Conservation (phyloP, 2,888 invertebrate species). For the Harmothoe impar region DNA sequence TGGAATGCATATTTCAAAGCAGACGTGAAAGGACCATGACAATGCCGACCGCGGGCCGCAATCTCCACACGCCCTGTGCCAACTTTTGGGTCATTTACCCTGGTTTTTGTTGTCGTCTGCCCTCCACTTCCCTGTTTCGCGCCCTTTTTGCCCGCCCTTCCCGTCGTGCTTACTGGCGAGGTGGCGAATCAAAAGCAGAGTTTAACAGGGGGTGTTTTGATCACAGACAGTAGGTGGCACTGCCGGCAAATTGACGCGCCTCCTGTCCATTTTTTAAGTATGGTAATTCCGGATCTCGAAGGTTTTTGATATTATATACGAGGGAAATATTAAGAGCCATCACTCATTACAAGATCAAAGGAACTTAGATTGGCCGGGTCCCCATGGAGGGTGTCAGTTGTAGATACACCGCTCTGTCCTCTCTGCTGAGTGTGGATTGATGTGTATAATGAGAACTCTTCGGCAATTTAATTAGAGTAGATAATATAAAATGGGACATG, state of each 20-base stretch:
- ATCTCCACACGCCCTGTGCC: not conserved
- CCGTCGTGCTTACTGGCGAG: not conserved
- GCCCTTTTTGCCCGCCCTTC: conserved; percentile 14
- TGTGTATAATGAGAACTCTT: not conserved
- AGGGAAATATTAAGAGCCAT: not conserved
- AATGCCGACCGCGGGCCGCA: conserved; percentile 1
- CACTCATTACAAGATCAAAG: conserved; percentile 37
- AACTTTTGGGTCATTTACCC: conserved; percentile 40
- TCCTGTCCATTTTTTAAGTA: not conserved
- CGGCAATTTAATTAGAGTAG: conserved; percentile 15
- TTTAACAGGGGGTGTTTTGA: not conserved
- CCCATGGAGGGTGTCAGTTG: not conserved
- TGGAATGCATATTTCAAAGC: conserved; percentile 53
- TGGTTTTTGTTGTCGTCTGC: not conserved
- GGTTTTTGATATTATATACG: not conserved
- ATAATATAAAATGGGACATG: too few species aligned
- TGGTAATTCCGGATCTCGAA: conserved; percentile 14
- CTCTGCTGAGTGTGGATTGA: not conserved
- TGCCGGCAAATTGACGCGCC: conserved; percentile 3
- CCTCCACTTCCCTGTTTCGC: not conserved
- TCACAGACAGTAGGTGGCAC: conserved; percentile 3
- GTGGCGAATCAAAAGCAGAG: conserved; percentile 18
- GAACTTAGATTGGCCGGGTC: not conserved
- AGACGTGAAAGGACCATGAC: conserved; percentile 24
- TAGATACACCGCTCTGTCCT: not conserved